phyloP scores from a whole-genome alignment of 2,888 invertebrate genomes.

The Morpho achilles region DNA sequence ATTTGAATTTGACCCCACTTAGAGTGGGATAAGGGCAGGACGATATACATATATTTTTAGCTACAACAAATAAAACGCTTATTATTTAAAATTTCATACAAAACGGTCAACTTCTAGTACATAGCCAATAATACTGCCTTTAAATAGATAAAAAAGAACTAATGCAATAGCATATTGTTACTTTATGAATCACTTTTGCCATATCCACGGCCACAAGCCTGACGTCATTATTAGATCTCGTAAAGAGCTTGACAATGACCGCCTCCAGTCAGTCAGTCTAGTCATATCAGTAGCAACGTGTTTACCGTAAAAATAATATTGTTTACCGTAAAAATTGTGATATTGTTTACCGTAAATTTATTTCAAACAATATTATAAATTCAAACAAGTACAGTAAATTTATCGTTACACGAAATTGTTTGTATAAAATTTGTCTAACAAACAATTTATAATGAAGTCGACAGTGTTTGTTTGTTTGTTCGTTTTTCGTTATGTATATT shows the following conservation, averaged over 20 bases:
- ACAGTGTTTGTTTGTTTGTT: slow-evolving; percentile 16
- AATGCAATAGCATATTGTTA: neutral
- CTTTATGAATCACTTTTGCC: slow-evolving; percentile 7
- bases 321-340: neutral
- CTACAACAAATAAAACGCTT: too few relatives aligned
- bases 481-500: slow-evolving; percentile 13
- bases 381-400: neutral
- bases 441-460: slow-evolving; percentile 19
- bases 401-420: neutral
- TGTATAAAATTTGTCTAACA: neutral
- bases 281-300: neutral
- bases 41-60: too few relatives aligned
- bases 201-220: neutral
- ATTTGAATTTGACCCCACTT: too few relatives aligned
- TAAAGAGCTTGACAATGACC: slow-evolving; percentile 17
- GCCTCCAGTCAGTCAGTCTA: slow-evolving; percentile 10
- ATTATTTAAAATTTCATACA: too few relatives aligned
- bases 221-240: slow-evolving; percentile 20
- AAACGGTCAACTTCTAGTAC: too few relatives aligned
- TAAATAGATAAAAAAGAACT: too few relatives aligned
- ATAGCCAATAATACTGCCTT: too few relatives aligned
- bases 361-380: too few relatives aligned
- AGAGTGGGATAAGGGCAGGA: too few relatives aligned
- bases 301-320: neutral
- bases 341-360: neutral